Base-by-base conservation (phyloP, 2,888 invertebrate species). In the Lycophotia porphyrea region DNA sequence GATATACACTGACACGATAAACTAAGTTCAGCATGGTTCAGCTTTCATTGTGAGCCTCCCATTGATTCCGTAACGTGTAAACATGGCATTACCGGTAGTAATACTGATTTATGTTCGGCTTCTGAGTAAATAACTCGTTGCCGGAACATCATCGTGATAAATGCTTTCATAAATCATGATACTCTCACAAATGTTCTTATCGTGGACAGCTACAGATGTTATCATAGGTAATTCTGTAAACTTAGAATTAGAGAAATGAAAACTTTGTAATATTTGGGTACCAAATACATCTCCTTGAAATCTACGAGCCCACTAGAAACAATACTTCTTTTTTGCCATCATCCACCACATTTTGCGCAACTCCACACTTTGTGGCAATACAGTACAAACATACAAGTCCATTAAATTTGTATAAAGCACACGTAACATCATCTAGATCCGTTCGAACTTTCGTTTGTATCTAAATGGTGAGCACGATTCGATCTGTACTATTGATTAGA, bases 381-480 rank as follows among this genome's bases (percentile, higher is more conserved):
- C 42, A 52, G n/a, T 85, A 82, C 81, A 89, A 87, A 83, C 71
- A n/a, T 47, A 71, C 66, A 52, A 74, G 55, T 15, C 64, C 24
- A 55, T 74, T 84, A 73, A 78, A 90, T 91, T 90, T 81, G 90
- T 91, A 90, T 84, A 86, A 84, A 79, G 75, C 80, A 83, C 88
- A 88, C 90, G 91, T 88, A 78, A 84, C 78, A 88, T 91, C 74
- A 93, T 90, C 91, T 91, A 92, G 92, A 94, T 94, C 93, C 93
- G 92, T 89, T 89, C 90, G 86, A 91, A 92, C 94, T 95, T 95
- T 95, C 94, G 87, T 93, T 93, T 87, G 71, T 72, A 92, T 93
- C 90, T 90, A 82, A 90, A 95, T 94, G 91, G 90, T 81, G 89
- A 84, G 89, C 94, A 95, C 94, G 94, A 81, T 86, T 79, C 94